Percentiles rank a stretch among this genome's conserved stretches.
Conservation (phyloP, 2,113 vertebrate species). For the Osmerus eperlanus region DNA sequence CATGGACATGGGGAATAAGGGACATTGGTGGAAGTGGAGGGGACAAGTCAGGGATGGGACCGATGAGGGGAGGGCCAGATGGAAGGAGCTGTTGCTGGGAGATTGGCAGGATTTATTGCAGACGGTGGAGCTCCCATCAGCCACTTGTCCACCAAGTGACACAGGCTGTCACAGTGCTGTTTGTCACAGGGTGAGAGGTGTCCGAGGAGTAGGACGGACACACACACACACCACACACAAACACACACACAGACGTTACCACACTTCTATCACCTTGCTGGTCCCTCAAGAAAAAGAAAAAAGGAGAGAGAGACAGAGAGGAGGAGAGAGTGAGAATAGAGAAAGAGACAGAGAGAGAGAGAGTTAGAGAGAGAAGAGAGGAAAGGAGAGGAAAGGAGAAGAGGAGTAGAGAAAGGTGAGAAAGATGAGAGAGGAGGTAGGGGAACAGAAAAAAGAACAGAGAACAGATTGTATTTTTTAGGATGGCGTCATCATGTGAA, state of each 20-base stretch:
- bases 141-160: slow-evolving; percentile 55
- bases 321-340: slow-evolving; percentile 8
- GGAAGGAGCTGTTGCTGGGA: slow-evolving; percentile 22
- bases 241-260: slow-evolving; percentile 17
- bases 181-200: slow-evolving; percentile 46
- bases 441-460: slow-evolving; percentile 19
- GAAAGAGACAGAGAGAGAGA: slow-evolving; percentile 22
- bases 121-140: slow-evolving; percentile 41
- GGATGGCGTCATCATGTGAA: too few relatives aligned
- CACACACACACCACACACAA: slow-evolving; percentile 19
- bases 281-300: slow-evolving; percentile 11
- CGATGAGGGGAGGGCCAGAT: slow-evolving; percentile 12
- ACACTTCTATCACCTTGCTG: slow-evolving; percentile 41
- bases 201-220: slow-evolving; percentile 25
- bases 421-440: slow-evolving; percentile 9
- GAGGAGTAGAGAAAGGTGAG: too few relatives aligned
- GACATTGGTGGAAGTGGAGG: too few relatives aligned
- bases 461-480: too few relatives aligned
- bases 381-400: too few relatives aligned
- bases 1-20: not conserved
- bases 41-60: too few relatives aligned
- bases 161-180: slow-evolving; percentile 60
- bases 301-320: slow-evolving; percentile 12
- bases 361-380: too few relatives aligned
- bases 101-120: slow-evolving; percentile 61